Evolutionary conservation across 2,113 vertebrate genomes (phyloP), one percentile per base, ranked within the genome.

Genomic region (Limnothrissa miodon): DNA sequence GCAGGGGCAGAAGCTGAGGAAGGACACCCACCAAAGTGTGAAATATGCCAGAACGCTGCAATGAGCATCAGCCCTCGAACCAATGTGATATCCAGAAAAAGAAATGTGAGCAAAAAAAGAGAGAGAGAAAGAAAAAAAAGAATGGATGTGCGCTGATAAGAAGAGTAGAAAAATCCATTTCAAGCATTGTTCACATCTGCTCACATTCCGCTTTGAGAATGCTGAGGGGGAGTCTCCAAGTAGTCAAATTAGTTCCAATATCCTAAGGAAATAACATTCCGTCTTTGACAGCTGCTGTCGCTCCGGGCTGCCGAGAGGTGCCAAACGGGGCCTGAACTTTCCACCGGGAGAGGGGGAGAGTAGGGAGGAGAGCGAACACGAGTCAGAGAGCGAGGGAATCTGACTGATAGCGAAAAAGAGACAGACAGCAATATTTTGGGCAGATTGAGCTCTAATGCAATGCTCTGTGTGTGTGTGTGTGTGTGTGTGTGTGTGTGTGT

Each of bases 171-270:
- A 74, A 33, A 36, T 74, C 66, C 66, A 74, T 74, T 74, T 74
- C 66, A 74, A 74, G 66, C 66, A 74, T 74, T 74, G 66, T 39
- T 74, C 66, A 74, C 66, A 74, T 74, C 66, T 74, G 66, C 29
- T 36, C 36, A 74, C 66, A 33, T 74, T 36, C 51, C 51, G 66
- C 13, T 33, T 74, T 15, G 66, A 62, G 59, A 62, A 62, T 62
- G n/a, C 29, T 62, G 59, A 29, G 29, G 29, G 66, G 17, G 36
- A 74, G 36, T 74, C 66, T 74, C 29, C 33, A 36, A 74, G 66
- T 74, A 74, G 66, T 74, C 66, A 74, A 74, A 74, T 74, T 74
- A 74, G 66, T 33, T 74, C 66, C 66, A 74, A 36, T 33, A 13
- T 74, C 33, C 66, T 74, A 36, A 74, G 66, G 25, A 74, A 33